Evolutionary conservation across 2,113 vertebrate genomes (phyloP), one percentile per base, ranked within the genome.

Genomic region (Phylloscopus whistleri): DNA sequence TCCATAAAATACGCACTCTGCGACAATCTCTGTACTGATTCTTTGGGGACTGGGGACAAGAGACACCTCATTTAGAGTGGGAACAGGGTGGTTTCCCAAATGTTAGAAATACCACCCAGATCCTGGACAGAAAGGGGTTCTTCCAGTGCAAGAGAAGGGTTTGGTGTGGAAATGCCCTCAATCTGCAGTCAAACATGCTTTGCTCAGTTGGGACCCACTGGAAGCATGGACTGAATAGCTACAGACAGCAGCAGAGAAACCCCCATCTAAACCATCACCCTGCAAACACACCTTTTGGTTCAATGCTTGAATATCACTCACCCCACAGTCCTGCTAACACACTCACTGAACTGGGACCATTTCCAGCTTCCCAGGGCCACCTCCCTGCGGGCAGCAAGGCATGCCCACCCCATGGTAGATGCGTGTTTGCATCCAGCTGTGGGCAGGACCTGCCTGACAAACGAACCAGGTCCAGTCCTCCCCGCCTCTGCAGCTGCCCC

Each of bases 1-100:
- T 83, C 35, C 77, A 91, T 93, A 90, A 92, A 93, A 60, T 41
- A 74, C 72, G 33, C 5, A 13, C 64, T 88, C 92, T 90, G 90
- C 7, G 1, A 67, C 94, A 49, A 43, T 44, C 55, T 49, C 62
- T 77, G 51, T 59, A 60, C 75, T 80, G 78, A 67, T 20, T 52
- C 73, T 63, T n/a, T 2, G 1, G 82, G 33, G 76, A 53, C 24
- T 17, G 33, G 49, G 68, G 10, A 84, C 56, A 58, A 82, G 60
- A 81, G 28, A 21, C 16, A 10, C 21, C 64, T 46, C 60, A 11
- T 55, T 87, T 85, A 48, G 35, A 41, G 37, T 11, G 16, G 33
- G 28, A 88, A 53, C 13, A 48, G 28, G n/a, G 14, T 3, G 0
- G 4, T 37, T 80, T 60, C 55, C 33, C 55, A 69, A 39, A 4